Base-by-base conservation (phyloP, 2,797 vertebrate species). In the Pangasius larnaudii region DNA sequence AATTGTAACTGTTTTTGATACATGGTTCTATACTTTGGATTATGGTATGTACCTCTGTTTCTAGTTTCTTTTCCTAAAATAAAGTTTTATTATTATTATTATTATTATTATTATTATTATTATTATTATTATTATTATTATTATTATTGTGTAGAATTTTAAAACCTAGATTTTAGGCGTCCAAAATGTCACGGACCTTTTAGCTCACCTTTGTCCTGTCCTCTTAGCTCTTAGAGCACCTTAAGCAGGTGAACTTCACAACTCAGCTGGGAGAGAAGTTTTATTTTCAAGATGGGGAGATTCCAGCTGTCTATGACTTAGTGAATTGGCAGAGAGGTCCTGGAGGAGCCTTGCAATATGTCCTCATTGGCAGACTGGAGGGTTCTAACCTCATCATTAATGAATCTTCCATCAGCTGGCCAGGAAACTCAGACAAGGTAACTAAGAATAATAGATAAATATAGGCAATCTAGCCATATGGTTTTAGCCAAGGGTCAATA, bases 291-390 rank as follows among this genome's bases (percentile, higher is more conserved):
- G 93, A 94, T 0, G 94, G 91, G 0, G 95, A 95, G 65, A 91
- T 92, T 84, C 92, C 90, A 75, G 94, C 95, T 8, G 94, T 94
- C 58, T 96, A 97, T 19, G 95, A 96, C 90, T 90, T 96, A 33
- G 92, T 96, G 36, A 97, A 96, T 91, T 96, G 95, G 96, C 95
- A 96, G 89, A 93, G 74, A 3, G 91, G 65, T 11, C 39, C 92
- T 3, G 86, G 91, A 0, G 95, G 95, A 0, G 49, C 84, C 5
- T 89, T 94, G 6, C 91, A 89, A 63, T 90, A 94, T 3, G 91
- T 92, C 42, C 86, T 91, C 18, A 92, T 96, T 0, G 96, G 96
- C 30, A 89, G 42, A 5, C 93, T 96, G 78, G 92, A 96, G 9
- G 95, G 93, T 0, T 93, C 91, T 61, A 89, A 96, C 18, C 87